These are phyloP conservation scores for Papio anubis DNA, from an alignment of 2,113 vertebrate species.

Conservation along the genomic window DNA sequence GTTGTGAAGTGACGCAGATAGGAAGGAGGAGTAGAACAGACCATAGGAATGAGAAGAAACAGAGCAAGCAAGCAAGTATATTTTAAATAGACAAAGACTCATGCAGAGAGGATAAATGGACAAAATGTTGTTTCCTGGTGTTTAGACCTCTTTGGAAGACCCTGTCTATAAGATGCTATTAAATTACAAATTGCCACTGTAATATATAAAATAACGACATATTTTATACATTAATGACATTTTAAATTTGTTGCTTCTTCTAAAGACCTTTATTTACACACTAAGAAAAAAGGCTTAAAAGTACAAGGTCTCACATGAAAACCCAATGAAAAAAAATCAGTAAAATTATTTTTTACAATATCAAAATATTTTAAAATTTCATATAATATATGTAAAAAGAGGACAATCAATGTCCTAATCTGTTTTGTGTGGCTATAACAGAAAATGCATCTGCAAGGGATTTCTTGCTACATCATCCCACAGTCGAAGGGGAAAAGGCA, in stretches of 20 bases:
- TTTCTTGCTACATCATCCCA: not conserved
- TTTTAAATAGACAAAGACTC: not conserved
- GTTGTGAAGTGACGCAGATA: accelerated
- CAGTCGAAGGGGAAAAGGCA: not conserved
- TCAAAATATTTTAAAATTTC: not conserved
- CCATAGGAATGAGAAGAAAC: not conserved
- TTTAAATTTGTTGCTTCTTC: not conserved
- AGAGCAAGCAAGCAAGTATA: not conserved
- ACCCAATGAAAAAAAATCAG: not conserved
- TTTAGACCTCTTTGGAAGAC: not conserved
- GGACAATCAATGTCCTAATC: not conserved
- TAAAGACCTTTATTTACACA: not conserved
- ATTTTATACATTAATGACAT: not conserved
- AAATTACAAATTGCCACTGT: not conserved
- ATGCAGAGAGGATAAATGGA: not conserved
- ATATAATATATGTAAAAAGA: not conserved
- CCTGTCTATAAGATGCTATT: not conserved
- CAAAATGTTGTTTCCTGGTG: not conserved
- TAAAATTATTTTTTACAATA: not conserved
- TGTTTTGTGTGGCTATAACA: not conserved
- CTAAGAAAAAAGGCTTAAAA: not conserved
- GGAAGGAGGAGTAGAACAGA: not conserved
- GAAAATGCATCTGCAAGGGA: not conserved
- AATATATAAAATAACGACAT: not conserved
- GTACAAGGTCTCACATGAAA: not conserved